Conservation (phyloP, 2,113 vertebrate genomes). For the Gasterosteus nipponicus region DNA sequence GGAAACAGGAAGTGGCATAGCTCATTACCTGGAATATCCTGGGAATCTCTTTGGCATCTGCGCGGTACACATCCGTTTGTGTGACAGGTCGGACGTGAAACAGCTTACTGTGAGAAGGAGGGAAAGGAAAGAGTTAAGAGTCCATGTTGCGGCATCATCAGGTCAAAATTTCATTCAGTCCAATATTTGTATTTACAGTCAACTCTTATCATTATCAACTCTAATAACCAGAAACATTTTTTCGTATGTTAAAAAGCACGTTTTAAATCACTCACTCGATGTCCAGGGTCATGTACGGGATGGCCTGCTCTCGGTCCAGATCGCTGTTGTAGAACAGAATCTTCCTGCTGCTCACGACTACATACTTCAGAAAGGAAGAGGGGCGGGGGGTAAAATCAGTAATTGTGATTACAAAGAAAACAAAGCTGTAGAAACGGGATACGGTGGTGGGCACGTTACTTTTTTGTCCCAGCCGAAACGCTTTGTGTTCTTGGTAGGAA, state of each 20-base stretch:
- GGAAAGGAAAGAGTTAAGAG: not conserved
- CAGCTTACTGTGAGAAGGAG: slow-evolving; percentile 85
- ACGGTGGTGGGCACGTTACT: slow-evolving; percentile 75
- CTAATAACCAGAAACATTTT: not conserved
- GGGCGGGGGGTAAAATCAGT: not conserved
- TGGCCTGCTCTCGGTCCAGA: slow-evolving; percentile 91
- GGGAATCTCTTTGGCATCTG: slow-evolving; percentile 94
- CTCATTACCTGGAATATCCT: slow-evolving; percentile 93
- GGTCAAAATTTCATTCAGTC: too few relatives aligned
- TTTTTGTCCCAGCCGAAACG: slow-evolving; percentile 97
- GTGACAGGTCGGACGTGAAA: slow-evolving; percentile 97
- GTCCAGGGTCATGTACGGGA: slow-evolving; percentile 96
- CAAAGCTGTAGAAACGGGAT: slow-evolving; percentile 1
- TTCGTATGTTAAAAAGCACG: not conserved
- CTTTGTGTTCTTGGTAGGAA: slow-evolving; percentile 94
- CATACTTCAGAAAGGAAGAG: slow-evolving; percentile 83
- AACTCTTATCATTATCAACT: not conserved
- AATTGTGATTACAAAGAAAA: slow-evolving; percentile 1
- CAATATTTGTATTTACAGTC: too few relatives aligned
- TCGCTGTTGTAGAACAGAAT: slow-evolving; percentile 96
- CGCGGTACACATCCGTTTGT: slow-evolving; percentile 97
- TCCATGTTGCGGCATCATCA: not conserved
- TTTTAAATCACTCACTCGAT: slow-evolving; percentile 89
- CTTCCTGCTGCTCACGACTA: slow-evolving; percentile 98
- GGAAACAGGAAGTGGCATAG: not conserved